Evolutionary conservation across 2,888 invertebrate genomes (phyloP).

Genomic region (Eilema depressum): DNA sequence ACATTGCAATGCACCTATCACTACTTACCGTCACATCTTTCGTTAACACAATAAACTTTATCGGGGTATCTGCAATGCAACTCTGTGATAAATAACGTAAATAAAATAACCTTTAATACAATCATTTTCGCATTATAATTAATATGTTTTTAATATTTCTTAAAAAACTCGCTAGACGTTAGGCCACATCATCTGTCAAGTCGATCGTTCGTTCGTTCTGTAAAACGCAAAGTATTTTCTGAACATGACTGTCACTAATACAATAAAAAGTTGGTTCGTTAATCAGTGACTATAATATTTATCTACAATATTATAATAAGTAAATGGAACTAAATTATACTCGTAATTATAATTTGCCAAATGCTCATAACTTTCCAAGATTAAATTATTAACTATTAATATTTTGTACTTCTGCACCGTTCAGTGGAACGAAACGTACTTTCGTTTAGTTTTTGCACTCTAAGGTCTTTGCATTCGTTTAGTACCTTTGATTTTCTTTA

Average conservation of each 20-base stretch:
- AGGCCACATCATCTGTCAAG: slow-evolving; percentile 86
- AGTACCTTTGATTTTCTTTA: too few species aligned
- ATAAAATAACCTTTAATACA: slow-evolving; percentile 74
- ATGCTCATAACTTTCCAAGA: background rate
- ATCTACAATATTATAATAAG: background rate
- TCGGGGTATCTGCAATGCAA: slow-evolving; percentile 87
- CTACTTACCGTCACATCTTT: slow-evolving; percentile 89
- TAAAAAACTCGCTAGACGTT: slow-evolving; percentile 72
- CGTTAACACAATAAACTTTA: slow-evolving; percentile 90
- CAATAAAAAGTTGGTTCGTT: background rate
- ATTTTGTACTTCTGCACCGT: too few species aligned
- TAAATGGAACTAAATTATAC: background rate
- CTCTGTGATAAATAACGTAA: slow-evolving; percentile 71
- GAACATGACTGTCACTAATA: background rate
- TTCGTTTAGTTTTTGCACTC: slow-evolving; percentile 12
- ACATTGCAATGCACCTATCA: slow-evolving; percentile 41
- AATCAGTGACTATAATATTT: background rate
- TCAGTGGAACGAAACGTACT: background rate
- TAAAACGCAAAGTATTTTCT: slow-evolving; percentile 35
- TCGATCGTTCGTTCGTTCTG: slow-evolving; percentile 63
- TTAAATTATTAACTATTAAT: too few species aligned
- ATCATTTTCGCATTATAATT: slow-evolving; percentile 82
- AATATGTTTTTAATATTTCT: slow-evolving; percentile 63
- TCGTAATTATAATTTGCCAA: background rate
- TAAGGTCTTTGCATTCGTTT: too few species aligned